Conservation (phyloP, 1,140 invertebrate species). For the Scaptomyza hsui region DNA sequence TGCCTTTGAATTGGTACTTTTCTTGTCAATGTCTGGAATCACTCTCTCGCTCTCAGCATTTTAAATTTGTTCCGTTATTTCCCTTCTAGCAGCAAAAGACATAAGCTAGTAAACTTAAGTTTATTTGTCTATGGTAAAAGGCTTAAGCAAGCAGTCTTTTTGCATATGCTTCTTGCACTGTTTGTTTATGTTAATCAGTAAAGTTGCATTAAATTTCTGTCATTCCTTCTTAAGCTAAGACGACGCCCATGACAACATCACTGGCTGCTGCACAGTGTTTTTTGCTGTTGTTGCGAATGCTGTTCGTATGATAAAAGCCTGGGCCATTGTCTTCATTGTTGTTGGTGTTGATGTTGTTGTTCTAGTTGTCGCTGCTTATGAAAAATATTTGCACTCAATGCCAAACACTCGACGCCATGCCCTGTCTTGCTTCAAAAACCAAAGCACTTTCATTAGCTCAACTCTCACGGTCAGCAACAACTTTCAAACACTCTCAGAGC, state of each 20-base stretch:
- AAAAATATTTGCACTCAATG: conserved; percentile 57
- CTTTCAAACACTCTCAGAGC: conserved; percentile 6
- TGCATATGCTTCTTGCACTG: too few species aligned
- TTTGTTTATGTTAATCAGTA: too few species aligned
- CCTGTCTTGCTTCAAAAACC: conserved; percentile 42
- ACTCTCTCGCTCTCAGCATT: too few species aligned
- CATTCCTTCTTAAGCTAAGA: background rate
- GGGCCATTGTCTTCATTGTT: conserved; percentile 40
- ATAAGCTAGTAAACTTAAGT: too few species aligned
- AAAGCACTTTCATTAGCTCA: conserved; percentile 78
- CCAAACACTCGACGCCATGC: conserved; percentile 48
- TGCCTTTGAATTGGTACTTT: too few species aligned
- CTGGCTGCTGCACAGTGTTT: background rate
- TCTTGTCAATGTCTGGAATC: too few species aligned
- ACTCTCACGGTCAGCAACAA: conserved; percentile 48
- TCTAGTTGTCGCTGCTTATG: conserved; percentile 34
- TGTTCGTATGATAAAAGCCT: conserved; percentile 72
- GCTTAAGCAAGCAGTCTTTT: too few species aligned
- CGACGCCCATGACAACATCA: conserved; percentile 33
- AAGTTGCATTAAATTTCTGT: too few species aligned
- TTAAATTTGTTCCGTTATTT: too few species aligned
- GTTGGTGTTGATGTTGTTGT: conserved; percentile 14
- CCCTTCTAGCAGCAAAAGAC: too few species aligned
- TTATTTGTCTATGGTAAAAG: too few species aligned
- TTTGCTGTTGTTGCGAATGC: conserved; percentile 47